Conservation (phyloP, 2,888 invertebrate genomes). For the Ormyrus pomaceus region DNA sequence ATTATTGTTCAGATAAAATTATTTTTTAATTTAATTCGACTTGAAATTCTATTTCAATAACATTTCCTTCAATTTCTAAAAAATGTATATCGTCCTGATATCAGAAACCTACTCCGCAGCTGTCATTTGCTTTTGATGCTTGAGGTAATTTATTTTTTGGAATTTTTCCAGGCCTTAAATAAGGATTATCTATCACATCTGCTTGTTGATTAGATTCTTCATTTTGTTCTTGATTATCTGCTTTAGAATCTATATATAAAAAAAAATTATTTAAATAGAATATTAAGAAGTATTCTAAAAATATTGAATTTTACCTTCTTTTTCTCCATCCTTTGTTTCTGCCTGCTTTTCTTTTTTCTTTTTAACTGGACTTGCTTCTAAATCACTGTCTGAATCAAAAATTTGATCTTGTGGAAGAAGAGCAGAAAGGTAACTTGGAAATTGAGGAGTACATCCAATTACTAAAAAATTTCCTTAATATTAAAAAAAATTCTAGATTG, state of each 20-base stretch:
- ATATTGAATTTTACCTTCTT: constrained; percentile 62
- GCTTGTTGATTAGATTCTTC: constrained; percentile 70
- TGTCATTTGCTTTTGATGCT: constrained; percentile 36
- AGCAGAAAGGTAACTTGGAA: constrained; percentile 90
- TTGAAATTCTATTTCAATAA: not conserved
- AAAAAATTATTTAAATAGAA: constrained; percentile 13
- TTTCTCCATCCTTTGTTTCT: constrained; percentile 56
- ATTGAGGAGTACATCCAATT: constrained; percentile 90
- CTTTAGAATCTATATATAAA: constrained; percentile 39
- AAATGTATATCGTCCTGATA: constrained; percentile 12
- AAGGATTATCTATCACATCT: constrained; percentile 73
- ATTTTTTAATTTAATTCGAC: constrained; percentile 5
- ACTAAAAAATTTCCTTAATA: constrained; percentile 77
- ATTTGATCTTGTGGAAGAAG: constrained; percentile 95
- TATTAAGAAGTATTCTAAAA: constrained; percentile 7
- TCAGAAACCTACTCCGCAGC: constrained; percentile 33
- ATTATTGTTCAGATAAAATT: not conserved
- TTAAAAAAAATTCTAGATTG: constrained; percentile 34
- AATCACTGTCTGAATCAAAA: constrained; percentile 86
- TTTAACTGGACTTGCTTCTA: constrained; percentile 70
- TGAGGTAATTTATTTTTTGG: constrained; percentile 70
- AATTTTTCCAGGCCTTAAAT: constrained; percentile 74
- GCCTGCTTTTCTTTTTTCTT: constrained; percentile 70
- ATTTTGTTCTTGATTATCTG: constrained; percentile 43
- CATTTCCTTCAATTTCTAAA: constrained; percentile 31